phyloP scores from a whole-genome alignment of 2,797 vertebrate genomes.

The Muraenolepis orangiensis region DNA sequence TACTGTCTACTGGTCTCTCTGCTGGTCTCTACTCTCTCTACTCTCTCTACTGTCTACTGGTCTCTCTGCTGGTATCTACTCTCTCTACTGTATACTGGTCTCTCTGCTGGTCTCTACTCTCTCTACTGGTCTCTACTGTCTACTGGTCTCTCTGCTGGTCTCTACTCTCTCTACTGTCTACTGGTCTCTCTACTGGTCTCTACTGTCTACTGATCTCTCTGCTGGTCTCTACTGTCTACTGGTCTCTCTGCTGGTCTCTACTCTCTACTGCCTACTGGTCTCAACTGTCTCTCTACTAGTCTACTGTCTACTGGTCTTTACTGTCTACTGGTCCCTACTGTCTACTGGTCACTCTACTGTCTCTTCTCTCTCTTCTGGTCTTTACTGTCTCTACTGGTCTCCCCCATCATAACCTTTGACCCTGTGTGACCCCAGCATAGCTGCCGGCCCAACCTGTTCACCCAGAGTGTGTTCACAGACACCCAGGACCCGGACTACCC shows the following conservation, averaged over 20 bases:
- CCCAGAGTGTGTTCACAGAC: conserved; percentile 92
- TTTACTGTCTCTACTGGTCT: too few relatives aligned
- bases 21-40: not conserved
- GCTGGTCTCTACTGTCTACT: not conserved
- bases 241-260: too few relatives aligned
- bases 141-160: not conserved
- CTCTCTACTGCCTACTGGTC: not conserved
- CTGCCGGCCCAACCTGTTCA: conserved; percentile 87
- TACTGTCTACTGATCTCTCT: not conserved
- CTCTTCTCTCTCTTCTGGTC: too few relatives aligned
- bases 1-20: not conserved
- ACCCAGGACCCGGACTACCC: conserved; percentile 86
- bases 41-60: not conserved
- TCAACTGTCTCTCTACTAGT: not conserved
- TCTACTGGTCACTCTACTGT: too few relatives aligned
- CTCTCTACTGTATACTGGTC: too few relatives aligned
- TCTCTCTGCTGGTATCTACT: too few relatives aligned
- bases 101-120: too few relatives aligned
- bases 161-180: too few relatives aligned
- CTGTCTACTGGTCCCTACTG: not conserved
- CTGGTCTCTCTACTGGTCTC: not conserved
- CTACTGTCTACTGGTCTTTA: too few relatives aligned
- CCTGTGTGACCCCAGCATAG: conserved; percentile 78
- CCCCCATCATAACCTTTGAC: not conserved
- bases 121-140: not conserved